phyloP scores from a whole-genome alignment of 2,113 vertebrate genomes.

The Garra rufa region DNA sequence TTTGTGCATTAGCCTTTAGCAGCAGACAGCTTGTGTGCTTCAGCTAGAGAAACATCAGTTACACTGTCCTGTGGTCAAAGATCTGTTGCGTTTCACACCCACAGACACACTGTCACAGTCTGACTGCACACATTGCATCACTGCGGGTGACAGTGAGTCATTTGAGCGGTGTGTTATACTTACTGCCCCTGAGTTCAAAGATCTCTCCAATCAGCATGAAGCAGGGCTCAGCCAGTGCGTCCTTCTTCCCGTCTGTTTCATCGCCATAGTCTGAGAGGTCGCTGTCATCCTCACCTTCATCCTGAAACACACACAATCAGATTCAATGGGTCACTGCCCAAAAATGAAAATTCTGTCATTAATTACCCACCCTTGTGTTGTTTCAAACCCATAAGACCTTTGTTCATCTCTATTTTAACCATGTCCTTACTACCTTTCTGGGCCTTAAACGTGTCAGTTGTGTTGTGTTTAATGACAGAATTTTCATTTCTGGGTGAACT shows the following conservation, averaged over 20 bases:
- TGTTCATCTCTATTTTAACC: too few relatives aligned
- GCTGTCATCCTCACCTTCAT: slow-evolving; percentile 85
- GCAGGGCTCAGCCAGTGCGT: slow-evolving; percentile 93
- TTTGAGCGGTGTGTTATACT: slow-evolving; percentile 62
- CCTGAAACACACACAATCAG: slow-evolving; percentile 61
- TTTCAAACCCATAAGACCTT: too few relatives aligned
- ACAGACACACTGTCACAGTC: background rate
- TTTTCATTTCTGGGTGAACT: too few relatives aligned
- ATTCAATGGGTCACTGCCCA: too few relatives aligned
- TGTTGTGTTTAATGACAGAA: too few relatives aligned
- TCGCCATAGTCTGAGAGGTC: slow-evolving; percentile 94
- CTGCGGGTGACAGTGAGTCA: background rate
- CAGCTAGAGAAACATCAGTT: background rate
- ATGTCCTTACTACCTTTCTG: too few relatives aligned
- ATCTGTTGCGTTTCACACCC: background rate
- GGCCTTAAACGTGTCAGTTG: too few relatives aligned
- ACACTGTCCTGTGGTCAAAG: slow-evolving; percentile 8
- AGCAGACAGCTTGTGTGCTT: too few relatives aligned
- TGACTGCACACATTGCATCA: background rate
- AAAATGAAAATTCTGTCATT: too few relatives aligned
- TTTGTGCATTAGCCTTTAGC: too few relatives aligned
- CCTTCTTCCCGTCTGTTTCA: slow-evolving; percentile 88
- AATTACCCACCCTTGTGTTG: too few relatives aligned
- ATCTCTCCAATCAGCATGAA: slow-evolving; percentile 99
- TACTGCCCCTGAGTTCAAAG: slow-evolving; percentile 98